Evolutionary conservation across 2,888 invertebrate species (phyloP), one percentile per base, ranked within the genome.

Genomic region (Eurytoma californica): DNA sequence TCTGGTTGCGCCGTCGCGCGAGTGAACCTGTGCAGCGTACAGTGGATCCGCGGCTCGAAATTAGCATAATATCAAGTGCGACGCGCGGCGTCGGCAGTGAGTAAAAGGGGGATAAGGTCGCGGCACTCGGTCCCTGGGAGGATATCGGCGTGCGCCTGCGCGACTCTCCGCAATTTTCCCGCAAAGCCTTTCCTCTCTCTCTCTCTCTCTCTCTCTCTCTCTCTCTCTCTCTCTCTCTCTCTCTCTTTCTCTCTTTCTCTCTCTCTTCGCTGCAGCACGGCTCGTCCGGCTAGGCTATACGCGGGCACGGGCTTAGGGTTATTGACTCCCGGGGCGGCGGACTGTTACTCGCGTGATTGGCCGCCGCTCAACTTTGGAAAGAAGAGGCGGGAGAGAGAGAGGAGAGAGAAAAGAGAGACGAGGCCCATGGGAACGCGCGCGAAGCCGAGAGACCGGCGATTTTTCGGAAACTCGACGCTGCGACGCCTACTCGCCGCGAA

Each of bases 291-390:
- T 76, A 51, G 65, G 69, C 70, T 70, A 55, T 53, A n/a, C 70
- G 47, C 73, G 63, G 20, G 57, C 30, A 18, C 58, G 24, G 39
- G 39, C 58, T 69, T 60, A 67, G 75, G 39, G 79, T 79, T 79
- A 75, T 79, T 79, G 79, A 79, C 79, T 79, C 65, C 57, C 63
- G 60, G 7, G 49, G 67, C 72, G 72, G 73, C 74, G 79, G 73
- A 73, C 80, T 80, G 80, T 73, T 77, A 70, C 77, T 69, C 80
- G 73, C 77, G 77, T 66, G 73, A 75, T 80, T 80, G 72, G 75
- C 75, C 75, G 58, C 70, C 68, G 68, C 73, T 73, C 78, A 73
- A 78, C 78, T 78, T 78, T 73, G 72, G 77, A 39, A 28, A 55
- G 28, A 49, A 12, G 51, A 16, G 47, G 14, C 16, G 66, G 58